A percentile compares a stretch with the other conserved stretches of the same genome.
Evolutionary conservation across 1,140 invertebrate species (phyloP).

Genomic region (Rhopalosiphum maidis): DNA sequence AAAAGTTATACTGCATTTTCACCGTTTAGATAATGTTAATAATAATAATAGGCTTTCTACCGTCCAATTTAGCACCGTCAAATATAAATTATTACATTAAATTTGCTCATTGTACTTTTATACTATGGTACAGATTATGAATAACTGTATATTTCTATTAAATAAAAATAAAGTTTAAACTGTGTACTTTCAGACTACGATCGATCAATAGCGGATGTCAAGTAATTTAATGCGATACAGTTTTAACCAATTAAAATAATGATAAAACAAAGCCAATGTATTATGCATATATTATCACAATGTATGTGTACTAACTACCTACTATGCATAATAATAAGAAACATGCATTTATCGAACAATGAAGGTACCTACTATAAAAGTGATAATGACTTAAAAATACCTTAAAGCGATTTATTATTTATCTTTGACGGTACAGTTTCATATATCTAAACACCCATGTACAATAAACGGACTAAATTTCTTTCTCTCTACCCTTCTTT

Average conservation of each 20-base stretch:
- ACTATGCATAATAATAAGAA: background rate
- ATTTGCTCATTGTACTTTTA: background rate
- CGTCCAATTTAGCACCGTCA: background rate
- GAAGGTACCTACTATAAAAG: background rate
- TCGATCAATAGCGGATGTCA: conserved; percentile 18
- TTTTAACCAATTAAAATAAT: conserved; percentile 12
- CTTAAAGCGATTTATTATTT: background rate
- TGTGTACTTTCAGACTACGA: background rate
- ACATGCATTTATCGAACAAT: conserved; percentile 1
- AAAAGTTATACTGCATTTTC: background rate
- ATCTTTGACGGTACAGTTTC: background rate
- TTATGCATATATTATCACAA: conserved; percentile 5
- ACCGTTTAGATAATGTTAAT: background rate
- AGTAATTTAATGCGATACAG: background rate
- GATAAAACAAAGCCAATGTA: conserved; percentile 26
- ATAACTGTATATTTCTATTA: background rate
- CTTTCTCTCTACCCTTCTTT: background rate
- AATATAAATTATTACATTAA: background rate
- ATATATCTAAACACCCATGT: background rate
- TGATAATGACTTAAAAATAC: background rate
- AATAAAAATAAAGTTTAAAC: background rate
- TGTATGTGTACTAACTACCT: background rate
- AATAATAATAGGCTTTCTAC: background rate
- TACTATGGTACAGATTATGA: background rate
- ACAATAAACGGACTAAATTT: background rate